Evolutionary conservation across 1,140 invertebrate genomes (phyloP).

Genomic region (Papilio dardanus): DNA sequence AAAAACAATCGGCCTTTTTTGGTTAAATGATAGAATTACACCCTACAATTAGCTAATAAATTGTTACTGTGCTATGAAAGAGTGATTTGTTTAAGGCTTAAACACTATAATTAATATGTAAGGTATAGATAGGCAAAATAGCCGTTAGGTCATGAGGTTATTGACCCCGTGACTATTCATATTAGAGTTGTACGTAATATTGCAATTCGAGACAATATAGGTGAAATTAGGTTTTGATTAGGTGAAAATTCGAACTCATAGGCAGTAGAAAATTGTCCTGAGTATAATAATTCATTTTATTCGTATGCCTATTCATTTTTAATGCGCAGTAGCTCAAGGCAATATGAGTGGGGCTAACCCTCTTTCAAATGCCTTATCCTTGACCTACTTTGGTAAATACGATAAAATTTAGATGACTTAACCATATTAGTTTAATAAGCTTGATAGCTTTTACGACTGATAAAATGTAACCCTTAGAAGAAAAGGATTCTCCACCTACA

Average conservation of each 20-base stretch:
- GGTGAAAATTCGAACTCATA: background rate
- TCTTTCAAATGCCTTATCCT: background rate
- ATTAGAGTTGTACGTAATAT: background rate
- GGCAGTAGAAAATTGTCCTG: background rate
- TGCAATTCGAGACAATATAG: no score
- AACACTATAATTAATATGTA: background rate
- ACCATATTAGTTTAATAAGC: background rate
- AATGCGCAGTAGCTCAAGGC: background rate
- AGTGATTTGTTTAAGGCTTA: background rate
- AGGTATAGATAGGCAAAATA: background rate
- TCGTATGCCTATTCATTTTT: background rate
- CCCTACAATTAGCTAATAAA: background rate
- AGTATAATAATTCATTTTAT: background rate
- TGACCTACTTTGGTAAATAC: background rate
- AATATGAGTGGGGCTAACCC: background rate
- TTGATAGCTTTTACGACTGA: background rate
- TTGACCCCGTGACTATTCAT: background rate
- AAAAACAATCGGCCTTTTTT: background rate
- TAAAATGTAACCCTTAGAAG: background rate
- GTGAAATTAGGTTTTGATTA: no score
- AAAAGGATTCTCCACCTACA: background rate
- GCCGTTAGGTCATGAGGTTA: conserved; percentile 8
- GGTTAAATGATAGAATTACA: background rate
- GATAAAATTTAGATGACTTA: background rate
- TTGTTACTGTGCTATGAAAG: background rate